These are phyloP conservation scores for Drosophila insularis DNA, from an alignment of 1,140 invertebrate species.

Conservation along the genomic window DNA sequence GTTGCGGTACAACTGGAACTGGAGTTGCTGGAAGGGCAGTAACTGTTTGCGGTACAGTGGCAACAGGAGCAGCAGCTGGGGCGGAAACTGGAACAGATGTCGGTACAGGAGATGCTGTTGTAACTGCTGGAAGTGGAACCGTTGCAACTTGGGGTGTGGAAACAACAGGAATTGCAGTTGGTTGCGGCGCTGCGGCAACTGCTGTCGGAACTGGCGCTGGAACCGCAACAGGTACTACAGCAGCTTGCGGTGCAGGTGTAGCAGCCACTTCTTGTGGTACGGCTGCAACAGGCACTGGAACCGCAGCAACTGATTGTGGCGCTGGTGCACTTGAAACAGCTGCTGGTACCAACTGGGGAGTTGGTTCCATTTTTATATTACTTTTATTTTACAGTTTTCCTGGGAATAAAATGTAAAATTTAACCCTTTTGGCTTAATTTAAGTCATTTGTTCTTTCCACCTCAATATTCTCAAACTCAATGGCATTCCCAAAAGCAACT, in stretches of 20 bases:
- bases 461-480: no score
- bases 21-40: not conserved
- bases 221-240: not conserved
- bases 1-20: not conserved
- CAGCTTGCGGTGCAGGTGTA: not conserved
- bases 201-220: not conserved
- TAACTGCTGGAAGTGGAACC: not conserved
- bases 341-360: not conserved
- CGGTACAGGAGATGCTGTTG: not conserved
- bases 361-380: not conserved
- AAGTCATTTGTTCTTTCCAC: not conserved
- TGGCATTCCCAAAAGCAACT: constrained; percentile 9
- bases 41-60: not conserved
- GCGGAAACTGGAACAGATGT: not conserved
- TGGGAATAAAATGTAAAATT: not conserved
- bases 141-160: not conserved
- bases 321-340: not conserved
- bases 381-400: not conserved
- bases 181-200: not conserved
- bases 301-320: not conserved
- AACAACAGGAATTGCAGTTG: not conserved
- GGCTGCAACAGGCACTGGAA: not conserved
- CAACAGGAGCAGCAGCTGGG: not conserved
- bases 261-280: not conserved
- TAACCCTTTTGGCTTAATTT: not conserved